phyloP scores from a whole-genome alignment of 2,797 vertebrate species.

The Leptodactylus fallax region DNA sequence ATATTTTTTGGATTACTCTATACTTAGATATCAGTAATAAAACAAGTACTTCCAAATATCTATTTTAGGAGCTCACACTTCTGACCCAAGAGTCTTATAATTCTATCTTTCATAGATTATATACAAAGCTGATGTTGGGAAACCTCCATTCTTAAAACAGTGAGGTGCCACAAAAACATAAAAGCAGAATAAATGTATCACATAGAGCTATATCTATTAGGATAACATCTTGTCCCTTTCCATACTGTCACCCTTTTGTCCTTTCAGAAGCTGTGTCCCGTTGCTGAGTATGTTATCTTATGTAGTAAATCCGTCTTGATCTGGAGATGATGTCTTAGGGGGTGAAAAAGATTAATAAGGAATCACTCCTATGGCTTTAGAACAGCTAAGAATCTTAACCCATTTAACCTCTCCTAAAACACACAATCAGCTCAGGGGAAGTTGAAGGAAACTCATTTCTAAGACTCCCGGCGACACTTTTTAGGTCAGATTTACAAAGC shows the following conservation, averaged over 20 bases:
- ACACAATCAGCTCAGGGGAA: slow-evolving; percentile 78
- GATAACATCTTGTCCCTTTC: slow-evolving; percentile 38
- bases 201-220: slow-evolving; percentile 24
- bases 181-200: background rate
- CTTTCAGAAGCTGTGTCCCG: slow-evolving; percentile 72
- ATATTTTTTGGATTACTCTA: background rate
- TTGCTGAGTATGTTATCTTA: slow-evolving; percentile 80
- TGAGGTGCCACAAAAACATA: background rate
- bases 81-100: too few species aligned
- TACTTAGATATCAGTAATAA: background rate
- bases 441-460: slow-evolving; percentile 76
- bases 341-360: slow-evolving; percentile 94
- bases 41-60: too few species aligned
- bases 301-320: slow-evolving; percentile 90
- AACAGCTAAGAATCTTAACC: slow-evolving; percentile 93
- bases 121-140: background rate
- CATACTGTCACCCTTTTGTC: slow-evolving; percentile 71
- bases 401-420: slow-evolving; percentile 86
- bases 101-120: background rate
- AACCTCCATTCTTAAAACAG: background rate
- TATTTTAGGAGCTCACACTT: background rate
- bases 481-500: slow-evolving; percentile 75
- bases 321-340: slow-evolving; percentile 89
- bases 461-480: slow-evolving; percentile 72
- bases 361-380: slow-evolving; percentile 89